Evolutionary conservation across 1,140 invertebrate species (phyloP), one percentile per base, ranked within the genome.

Genomic region (Drosophila nasuta): DNA sequence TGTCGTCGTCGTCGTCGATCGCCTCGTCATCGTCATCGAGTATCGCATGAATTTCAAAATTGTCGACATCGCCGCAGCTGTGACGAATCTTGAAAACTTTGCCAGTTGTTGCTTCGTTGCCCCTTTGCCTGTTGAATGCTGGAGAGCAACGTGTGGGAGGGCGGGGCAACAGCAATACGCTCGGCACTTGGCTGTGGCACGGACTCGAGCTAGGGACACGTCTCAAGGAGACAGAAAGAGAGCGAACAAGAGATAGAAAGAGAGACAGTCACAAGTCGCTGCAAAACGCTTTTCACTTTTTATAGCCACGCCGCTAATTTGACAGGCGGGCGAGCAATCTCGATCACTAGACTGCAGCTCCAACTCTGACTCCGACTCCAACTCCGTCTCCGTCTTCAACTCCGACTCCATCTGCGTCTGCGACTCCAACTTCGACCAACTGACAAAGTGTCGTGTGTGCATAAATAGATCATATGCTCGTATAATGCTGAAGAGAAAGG

Each of bases 11-110:
- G 52, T 38, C 80, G 68, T 64, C 79, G 57, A 69, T 69, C 71
- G 66, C 71, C 65, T 67, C 72, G 66, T 70, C 67, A 70, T 75
- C 72, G 66, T 70, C 73, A 58, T 75, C 66, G 67, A 75, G 72
- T 75, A 75, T 88, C 83, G 80, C 73, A 77, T 88, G 82, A 82
- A 87, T 87, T 87, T 87, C 83, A 87, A 88, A 88, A 87, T 88
- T 51, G 73, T 88, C 83, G 77, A 88, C 77, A 20, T 52, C 45
- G 52, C 67, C 28, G 59, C 73, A 88, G 83, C 83, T 87, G 83
- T 87, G 83, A 87, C 83, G 83, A 87, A 87, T 87, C 85, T 72
- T 46, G 62, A 58, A 74, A 75, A 51, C 43, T 41, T 28, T 28
- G 43, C 41, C 49, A 38, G 59, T 58, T 57, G 11, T 8, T 33